Conservation (phyloP, 1,140 invertebrate species). For the Glossosoma conforme region DNA sequence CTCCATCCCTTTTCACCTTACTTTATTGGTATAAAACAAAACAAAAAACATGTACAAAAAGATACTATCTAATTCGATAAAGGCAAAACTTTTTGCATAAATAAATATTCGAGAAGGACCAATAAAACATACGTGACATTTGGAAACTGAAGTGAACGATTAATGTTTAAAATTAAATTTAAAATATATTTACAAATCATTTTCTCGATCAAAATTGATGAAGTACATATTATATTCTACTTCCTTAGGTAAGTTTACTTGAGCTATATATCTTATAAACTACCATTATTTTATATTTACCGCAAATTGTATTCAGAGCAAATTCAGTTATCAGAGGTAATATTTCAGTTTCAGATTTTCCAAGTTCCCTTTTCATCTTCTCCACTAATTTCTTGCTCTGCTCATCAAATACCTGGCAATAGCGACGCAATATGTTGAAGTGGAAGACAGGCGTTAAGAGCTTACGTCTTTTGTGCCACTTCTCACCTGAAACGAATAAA, state of each 20-base stretch:
- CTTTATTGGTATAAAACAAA: neutral
- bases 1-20: no score
- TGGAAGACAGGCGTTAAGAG: conserved; percentile 87
- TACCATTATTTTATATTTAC: conserved; percentile 26
- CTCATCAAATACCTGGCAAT: conserved; percentile 50
- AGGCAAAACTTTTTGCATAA: neutral
- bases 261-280: no score
- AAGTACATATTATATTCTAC: no score
- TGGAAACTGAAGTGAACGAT: no score
- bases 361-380: conserved; percentile 24
- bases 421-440: conserved; percentile 79
- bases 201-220: no score
- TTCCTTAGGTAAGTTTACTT: no score
- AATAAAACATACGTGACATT: no score
- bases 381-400: conserved; percentile 33
- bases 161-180: no score
- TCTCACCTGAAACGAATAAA: conserved; percentile 37
- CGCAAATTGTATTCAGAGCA: conserved; percentile 37
- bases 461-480: conserved; percentile 76
- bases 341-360: conserved; percentile 30
- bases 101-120: conserved; percentile 3
- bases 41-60: neutral
- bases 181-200: no score
- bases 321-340: conserved; percentile 33
- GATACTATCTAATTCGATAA: neutral